Evolutionary conservation across 2,797 vertebrate species (phyloP).

Genomic region (Stomatorhinus walkeri): DNA sequence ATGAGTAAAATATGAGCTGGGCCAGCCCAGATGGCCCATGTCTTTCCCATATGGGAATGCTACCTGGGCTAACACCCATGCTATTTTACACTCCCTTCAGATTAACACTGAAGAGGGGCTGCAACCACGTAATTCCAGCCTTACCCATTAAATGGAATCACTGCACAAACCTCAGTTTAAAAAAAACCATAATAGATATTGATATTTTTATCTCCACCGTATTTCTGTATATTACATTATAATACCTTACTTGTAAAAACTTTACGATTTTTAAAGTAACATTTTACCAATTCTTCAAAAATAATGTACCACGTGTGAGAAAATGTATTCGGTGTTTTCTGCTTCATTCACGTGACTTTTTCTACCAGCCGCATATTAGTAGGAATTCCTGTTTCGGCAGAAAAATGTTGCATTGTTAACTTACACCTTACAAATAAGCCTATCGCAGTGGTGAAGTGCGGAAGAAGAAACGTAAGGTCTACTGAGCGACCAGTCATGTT

Average conservation of each 20-base stretch:
- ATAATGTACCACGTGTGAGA: not conserved
- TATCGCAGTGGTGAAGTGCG: conserved; percentile 46
- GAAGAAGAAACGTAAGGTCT: conserved; percentile 45
- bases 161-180: not conserved
- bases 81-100: not conserved
- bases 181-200: not conserved
- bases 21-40: too few relatives aligned
- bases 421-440: conserved; percentile 52
- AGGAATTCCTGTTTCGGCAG: not conserved
- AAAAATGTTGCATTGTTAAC: conserved; percentile 30
- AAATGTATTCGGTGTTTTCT: not conserved
- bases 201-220: not conserved
- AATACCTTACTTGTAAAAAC: not conserved
- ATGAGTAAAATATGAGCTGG: too few relatives aligned
- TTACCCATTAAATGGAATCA: not conserved
- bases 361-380: not conserved
- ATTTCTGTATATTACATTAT: not conserved
- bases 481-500: conserved; percentile 7
- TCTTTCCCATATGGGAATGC: too few relatives aligned
- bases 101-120: not conserved
- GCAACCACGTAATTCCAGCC: not conserved
- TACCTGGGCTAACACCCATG: not conserved
- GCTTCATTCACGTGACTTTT: not conserved
- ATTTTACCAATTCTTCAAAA: not conserved
- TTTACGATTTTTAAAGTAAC: not conserved